Evolutionary conservation across 2,113 vertebrate genomes (phyloP), one percentile per base, ranked within the genome.

Genomic region (Macheiramphus alcinus): DNA sequence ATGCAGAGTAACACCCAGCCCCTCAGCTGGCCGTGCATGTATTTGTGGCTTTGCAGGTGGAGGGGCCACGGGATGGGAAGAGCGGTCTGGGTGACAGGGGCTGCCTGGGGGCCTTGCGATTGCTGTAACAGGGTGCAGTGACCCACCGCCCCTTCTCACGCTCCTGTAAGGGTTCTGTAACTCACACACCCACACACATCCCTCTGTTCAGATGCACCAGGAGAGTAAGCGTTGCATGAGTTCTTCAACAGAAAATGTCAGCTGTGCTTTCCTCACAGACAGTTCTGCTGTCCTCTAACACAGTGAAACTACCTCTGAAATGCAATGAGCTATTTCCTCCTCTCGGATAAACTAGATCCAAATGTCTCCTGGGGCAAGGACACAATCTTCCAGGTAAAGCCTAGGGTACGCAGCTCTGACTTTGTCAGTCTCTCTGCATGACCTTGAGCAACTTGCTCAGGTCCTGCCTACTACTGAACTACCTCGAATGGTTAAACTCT

Each of bases 171-270:
- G n/a, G 21, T 40, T 18, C 21, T 29, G 36, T 27, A n/a, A n/a
- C 15, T 18, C 7, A 0, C 29, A 2, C 23, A 14, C 11, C 9
- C 15, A 4, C 1, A 1, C 2, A 0, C 25, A 5, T 25, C 15
- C 15, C 21, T 23, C 50, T 0, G 2, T n/a, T 48, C 45, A 27
- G 40, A 7, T 10, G 36, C 9, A 3, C 12, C 17, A 22, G 14
- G 22, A 53, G 16, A 59, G n/a, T 20, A 50, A 36, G 50, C 1
- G 2, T 6, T 2, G 0, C 4, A 0, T 1, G 1, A 50, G 27
- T 9, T 78, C 32, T n/a, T 19, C 55, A 7, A 2, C 16, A 14
- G 36, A n/a, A 43, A 11, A 45, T 3, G 6, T 7, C 48, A 32
- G 9, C 59, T 17, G 9, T 19, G 43, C 29, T 72, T 29, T 25